These are phyloP conservation scores for Callimorpha dominula DNA, from an alignment of 2,888 invertebrate species.

Conservation along the genomic window DNA sequence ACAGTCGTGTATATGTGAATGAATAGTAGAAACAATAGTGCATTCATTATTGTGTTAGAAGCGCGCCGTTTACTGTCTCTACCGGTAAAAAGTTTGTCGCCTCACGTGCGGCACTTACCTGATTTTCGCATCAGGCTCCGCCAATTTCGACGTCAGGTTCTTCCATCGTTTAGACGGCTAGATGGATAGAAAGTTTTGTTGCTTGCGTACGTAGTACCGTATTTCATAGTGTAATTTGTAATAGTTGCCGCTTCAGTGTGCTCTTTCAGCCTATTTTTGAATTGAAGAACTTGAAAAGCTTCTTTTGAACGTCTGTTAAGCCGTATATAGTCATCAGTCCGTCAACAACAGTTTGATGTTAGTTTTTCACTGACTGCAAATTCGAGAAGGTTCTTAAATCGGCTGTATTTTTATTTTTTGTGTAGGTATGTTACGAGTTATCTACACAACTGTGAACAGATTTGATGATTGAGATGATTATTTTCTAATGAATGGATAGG, in stretches of 20 bases:
- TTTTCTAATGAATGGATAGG: too few relatives aligned
- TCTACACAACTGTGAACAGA: too few relatives aligned
- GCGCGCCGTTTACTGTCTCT: slow-evolving; percentile 37
- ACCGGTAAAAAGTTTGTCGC: slow-evolving; percentile 47
- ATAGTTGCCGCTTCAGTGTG: slow-evolving; percentile 19
- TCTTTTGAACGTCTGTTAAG: slow-evolving; percentile 26
- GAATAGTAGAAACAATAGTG: slow-evolving; percentile 59
- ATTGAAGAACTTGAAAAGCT: slow-evolving; percentile 29
- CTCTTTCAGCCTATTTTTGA: slow-evolving; percentile 29
- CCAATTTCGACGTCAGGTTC: slow-evolving; percentile 59
- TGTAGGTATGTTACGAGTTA: too few relatives aligned
- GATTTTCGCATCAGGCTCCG: slow-evolving; percentile 44
- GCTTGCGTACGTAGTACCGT: slow-evolving; percentile 41
- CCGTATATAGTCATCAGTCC: neutral
- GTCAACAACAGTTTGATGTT: neutral
- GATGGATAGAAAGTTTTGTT: slow-evolving; percentile 32
- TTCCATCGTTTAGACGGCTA: slow-evolving; percentile 29
- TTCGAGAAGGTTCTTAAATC: neutral
- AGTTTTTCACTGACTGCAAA: neutral
- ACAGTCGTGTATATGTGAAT: slow-evolving; percentile 36
- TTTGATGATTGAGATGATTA: too few relatives aligned
- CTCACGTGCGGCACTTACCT: slow-evolving; percentile 37
- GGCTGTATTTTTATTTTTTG: neutral
- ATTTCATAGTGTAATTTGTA: slow-evolving; percentile 33
- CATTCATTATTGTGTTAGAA: slow-evolving; percentile 59